Evolutionary conservation across 2,113 vertebrate genomes (phyloP), one percentile per base, ranked within the genome.

Genomic region (Pseudois nayaur): DNA sequence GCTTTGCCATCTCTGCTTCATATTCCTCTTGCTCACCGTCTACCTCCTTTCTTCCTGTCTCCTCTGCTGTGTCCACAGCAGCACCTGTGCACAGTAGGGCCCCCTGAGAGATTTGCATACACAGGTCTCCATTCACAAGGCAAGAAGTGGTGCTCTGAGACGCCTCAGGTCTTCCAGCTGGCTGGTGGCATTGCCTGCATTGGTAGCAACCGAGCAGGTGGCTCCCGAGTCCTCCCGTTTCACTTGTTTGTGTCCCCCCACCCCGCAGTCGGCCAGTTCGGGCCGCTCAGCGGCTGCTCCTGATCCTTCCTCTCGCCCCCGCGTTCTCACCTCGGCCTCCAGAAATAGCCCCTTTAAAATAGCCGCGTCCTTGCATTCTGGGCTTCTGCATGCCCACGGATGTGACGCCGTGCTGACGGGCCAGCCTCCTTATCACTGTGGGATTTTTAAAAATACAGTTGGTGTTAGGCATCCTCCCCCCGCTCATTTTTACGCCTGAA

Each of bases 311-410:
- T 88, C 40, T 82, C 87, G 11, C 95, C 93, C 78, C 92, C 92
- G 2, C 48, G 3, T 96, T 97, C 97, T 93, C 98, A 97, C 98
- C 97, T 97, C 89, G 11, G 93, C 95, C 91, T 98, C 98, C 97
- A 94, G 97, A 98, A 98, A 98, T 98, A 98, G 95, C 82, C 96
- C 89, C 81, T 79, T 97, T 94, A 96, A 97, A 97, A 95, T 96
- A 97, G 95, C 95, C 21, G 0, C 2, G 79, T 91, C 95, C 95
- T 90, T 43, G 11, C 36, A 52, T 92, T 91, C 96, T 48, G 93
- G 96, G 97, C 93, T 90, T 60, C 91, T 89, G 88, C 50, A 82
- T 45, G 93, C 97, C 97, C 95, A 97, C 98, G 85, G 89, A 54
- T 3, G 79, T 76, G 97, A 95, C 33, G 97, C 88, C 1, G 55